Evolutionary conservation across 2,113 vertebrate genomes (phyloP), one percentile per base, ranked within the genome.

Genomic region (Melanerpes formicivorus): DNA sequence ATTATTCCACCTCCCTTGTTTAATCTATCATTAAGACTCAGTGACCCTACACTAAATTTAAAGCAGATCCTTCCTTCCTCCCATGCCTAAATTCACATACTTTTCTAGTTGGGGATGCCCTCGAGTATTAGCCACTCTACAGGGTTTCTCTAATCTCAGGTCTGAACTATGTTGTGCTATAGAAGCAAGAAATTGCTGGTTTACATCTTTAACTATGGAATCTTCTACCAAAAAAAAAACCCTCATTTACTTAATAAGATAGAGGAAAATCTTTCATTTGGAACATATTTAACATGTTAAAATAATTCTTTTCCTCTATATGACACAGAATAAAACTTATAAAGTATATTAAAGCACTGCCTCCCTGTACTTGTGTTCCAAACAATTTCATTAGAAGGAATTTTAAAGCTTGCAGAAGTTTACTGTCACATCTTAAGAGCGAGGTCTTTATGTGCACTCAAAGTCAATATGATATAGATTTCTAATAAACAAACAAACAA

Each of bases 1-100:
- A 98, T 98, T 98, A 97, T 97, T 97, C 96, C 90, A 97, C 96
- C 97, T 97, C 97, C 97, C 97, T 96, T 98, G 97, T 98, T 98
- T 98, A 98, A 98, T 98, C 98, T 98, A 98, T 98, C 98, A 98
- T 98, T 98, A 98, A 97, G 97, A 98, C 94, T 98, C 97, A 98
- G 98, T 98, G 98, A 98, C 98, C 98, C 98, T 97, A 98, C 97
- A 97, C 97, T 98, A 98, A 98, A 98, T 97, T 98, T 98, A 98
- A 98, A 98, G 98, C 98, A 98, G 98, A 98, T 98, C 98, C 98
- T 98, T 98, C 98, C 98, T 98, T 98, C 98, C 98, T 98, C 98
- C 97, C 98, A 98, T 98, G 97, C 97, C 97, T 97, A 98, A 98
- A 98, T 97, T 98, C 98, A 98, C 98, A 98, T 98, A 98, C 96